These are phyloP conservation scores for Lepidocyrtoides sp. DNA, from an alignment of 2,888 invertebrate species.

Conservation along the genomic window DNA sequence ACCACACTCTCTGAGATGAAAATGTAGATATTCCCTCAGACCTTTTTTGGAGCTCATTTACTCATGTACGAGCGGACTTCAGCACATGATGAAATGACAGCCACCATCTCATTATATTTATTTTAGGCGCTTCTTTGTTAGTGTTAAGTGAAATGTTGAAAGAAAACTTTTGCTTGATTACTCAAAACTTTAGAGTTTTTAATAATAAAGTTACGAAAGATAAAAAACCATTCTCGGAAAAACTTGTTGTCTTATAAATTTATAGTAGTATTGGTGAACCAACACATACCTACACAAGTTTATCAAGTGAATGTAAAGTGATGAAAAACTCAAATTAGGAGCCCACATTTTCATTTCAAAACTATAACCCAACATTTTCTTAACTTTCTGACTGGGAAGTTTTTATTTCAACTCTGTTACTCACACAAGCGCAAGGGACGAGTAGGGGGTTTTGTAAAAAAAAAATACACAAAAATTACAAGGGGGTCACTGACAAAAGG, in stretches of 20 bases:
- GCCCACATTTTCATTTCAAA: slow-evolving; percentile 26
- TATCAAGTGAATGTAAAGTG: too few relatives aligned
- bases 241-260: not conserved
- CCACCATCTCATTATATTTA: slow-evolving; percentile 50
- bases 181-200: slow-evolving; percentile 38
- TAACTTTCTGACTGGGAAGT: too few relatives aligned
- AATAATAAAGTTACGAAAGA: slow-evolving; percentile 52
- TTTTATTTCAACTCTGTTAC: too few relatives aligned
- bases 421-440: too few relatives aligned
- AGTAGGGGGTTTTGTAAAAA: too few relatives aligned
- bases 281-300: too few relatives aligned
- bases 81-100: slow-evolving; percentile 51
- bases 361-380: not conserved
- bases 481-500: too few relatives aligned
- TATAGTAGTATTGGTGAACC: too few relatives aligned
- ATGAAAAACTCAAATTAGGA: not conserved
- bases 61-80: not conserved
- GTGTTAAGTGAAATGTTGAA: slow-evolving; percentile 39
- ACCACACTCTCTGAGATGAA: slow-evolving; percentile 28
- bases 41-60: slow-evolving; percentile 54
- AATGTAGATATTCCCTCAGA: slow-evolving; percentile 31
- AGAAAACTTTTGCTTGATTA: slow-evolving; percentile 47
- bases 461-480: too few relatives aligned
- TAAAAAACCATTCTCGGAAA: not conserved
- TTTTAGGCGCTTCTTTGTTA: slow-evolving; percentile 34